Evolutionary conservation across 1,140 invertebrate genomes (phyloP).

Genomic region (Brachystomella parvula): DNA sequence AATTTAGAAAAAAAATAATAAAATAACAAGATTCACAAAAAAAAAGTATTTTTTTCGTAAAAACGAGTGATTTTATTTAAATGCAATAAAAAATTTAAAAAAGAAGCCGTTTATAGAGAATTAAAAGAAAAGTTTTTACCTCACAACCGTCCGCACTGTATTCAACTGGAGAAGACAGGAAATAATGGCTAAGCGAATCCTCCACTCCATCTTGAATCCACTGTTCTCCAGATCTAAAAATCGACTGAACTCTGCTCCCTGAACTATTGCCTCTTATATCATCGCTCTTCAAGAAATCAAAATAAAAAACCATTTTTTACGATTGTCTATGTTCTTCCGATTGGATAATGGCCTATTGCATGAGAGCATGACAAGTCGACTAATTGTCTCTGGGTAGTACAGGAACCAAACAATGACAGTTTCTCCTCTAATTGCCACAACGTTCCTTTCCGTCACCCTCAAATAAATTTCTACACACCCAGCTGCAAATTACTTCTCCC

Average conservation of each 20-base stretch:
- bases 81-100: too few species aligned
- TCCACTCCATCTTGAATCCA: background rate
- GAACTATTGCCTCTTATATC: background rate
- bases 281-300: background rate
- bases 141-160: too few species aligned
- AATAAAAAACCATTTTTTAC: background rate
- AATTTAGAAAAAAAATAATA: background rate
- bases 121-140: too few species aligned
- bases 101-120: too few species aligned
- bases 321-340: background rate
- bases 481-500: background rate
- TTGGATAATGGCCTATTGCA: background rate
- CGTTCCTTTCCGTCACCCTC: background rate
- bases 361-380: background rate
- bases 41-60: background rate
- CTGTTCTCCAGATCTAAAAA: background rate
- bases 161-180: too few species aligned
- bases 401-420: background rate
- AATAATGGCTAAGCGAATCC: background rate
- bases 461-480: background rate
- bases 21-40: background rate
- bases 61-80: background rate
- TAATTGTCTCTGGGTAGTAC: too few species aligned
- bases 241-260: background rate
- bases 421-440: background rate